phyloP scores from a whole-genome alignment of 2,113 vertebrate species.

The Hemiprocne comata region DNA sequence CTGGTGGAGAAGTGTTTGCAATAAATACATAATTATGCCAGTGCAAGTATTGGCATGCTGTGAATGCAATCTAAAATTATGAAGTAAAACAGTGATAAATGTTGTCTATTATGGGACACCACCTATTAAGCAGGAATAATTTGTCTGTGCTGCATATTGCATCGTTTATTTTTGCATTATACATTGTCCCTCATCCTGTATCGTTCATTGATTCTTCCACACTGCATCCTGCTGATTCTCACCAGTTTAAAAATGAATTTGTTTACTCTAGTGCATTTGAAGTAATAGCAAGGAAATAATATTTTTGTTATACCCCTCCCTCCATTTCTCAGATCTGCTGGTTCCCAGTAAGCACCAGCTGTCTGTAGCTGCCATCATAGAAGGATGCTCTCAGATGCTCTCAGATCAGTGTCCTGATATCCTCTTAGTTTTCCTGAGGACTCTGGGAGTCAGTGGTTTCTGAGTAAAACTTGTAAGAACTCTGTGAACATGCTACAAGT shows the following conservation, averaged over 20 bases:
- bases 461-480: neutral
- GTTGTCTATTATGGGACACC: neutral
- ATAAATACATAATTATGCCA: neutral
- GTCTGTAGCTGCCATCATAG: neutral
- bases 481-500: neutral
- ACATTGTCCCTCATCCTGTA: neutral
- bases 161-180: neutral
- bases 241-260: neutral
- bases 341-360: neutral
- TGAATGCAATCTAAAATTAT: neutral
- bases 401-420: neutral
- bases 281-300: neutral
- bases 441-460: neutral
- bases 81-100: conserved; percentile 27
- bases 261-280: neutral
- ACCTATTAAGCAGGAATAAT: neutral
- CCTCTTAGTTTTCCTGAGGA: neutral
- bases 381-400: neutral
- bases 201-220: neutral
- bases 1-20: neutral
- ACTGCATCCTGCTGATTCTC: conserved; percentile 1
- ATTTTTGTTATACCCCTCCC: neutral
- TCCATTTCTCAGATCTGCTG: neutral
- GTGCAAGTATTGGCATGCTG: neutral
- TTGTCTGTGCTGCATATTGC: neutral